phyloP scores from a whole-genome alignment of 2,888 invertebrate species.

The Brachypalpus laphriformis region DNA sequence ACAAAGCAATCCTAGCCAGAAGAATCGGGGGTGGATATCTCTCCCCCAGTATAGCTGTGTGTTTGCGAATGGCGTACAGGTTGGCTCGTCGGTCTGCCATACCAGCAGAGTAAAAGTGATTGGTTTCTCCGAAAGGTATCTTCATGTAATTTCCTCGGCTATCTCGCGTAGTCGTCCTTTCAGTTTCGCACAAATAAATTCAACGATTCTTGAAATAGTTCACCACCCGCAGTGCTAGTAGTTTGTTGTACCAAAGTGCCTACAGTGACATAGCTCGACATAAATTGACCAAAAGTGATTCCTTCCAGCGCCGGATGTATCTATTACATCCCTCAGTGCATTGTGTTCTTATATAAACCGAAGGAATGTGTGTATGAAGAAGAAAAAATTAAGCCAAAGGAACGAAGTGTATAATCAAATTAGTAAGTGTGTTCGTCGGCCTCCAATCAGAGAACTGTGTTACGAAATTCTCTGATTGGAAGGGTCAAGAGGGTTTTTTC shows the following conservation, averaged over 20 bases:
- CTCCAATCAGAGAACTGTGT: not conserved
- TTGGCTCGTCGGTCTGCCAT: not conserved
- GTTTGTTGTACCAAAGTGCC: too few relatives aligned
- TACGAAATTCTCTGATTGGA: not conserved
- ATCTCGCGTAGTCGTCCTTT: not conserved
- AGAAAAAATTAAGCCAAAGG: too few relatives aligned
- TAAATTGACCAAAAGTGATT: not conserved
- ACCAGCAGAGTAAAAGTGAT: not conserved
- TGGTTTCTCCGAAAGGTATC: conserved; percentile 13
- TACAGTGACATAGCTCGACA: not conserved
- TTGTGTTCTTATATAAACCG: not conserved
- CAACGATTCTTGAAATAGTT: not conserved
- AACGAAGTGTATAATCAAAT: not conserved
- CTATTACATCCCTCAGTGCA: not conserved
- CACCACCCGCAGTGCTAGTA: not conserved
- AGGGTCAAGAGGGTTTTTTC: not conserved
- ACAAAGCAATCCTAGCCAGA: not conserved
- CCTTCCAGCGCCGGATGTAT: not conserved
- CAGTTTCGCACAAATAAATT: not conserved
- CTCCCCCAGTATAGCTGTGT: not conserved
- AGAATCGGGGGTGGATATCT: not conserved
- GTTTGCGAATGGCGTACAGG: not conserved
- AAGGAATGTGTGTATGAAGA: too few relatives aligned
- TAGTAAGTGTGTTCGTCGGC: not conserved
- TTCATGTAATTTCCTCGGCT: not conserved